Evolutionary conservation across 2,113 vertebrate genomes (phyloP).

Genomic region (Speoplatyrhinus poulsoni): DNA sequence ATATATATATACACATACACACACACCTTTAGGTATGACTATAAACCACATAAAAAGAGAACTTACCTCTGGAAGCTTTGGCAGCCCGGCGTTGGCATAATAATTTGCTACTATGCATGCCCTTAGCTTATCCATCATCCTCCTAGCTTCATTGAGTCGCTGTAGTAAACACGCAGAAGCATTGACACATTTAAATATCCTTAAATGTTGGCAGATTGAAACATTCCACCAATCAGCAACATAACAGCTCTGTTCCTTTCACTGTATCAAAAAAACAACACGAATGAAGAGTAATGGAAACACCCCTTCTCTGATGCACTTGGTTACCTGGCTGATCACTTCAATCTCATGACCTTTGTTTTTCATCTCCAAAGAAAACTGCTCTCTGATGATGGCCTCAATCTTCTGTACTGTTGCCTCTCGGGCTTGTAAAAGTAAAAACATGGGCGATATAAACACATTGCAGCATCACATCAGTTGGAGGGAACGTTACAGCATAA

Average conservation of each 20-base stretch:
- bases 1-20: no score
- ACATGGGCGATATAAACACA: background rate
- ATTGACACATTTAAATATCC: background rate
- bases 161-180: constrained; percentile 54
- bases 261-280: background rate
- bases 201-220: background rate
- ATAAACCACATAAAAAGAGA: background rate
- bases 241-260: background rate
- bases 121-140: constrained; percentile 99
- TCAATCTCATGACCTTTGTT: constrained; percentile 98
- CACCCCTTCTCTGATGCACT: background rate
- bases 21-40: background rate
- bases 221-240: background rate
- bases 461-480: background rate
- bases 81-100: constrained; percentile 88
- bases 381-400: constrained; percentile 93
- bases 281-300: background rate
- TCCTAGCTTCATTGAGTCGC: constrained; percentile 94
- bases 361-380: constrained; percentile 96
- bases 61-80: constrained; percentile 89
- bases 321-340: constrained; percentile 93
- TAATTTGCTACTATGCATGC: constrained; percentile 98
- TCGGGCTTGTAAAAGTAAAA: constrained; percentile 77
- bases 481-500: background rate
- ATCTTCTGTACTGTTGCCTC: constrained; percentile 96